Percentiles rank a stretch among this genome's conserved stretches.
These are phyloP conservation scores for Cryptoprocta ferox DNA, from an alignment of 2,797 vertebrate species.

Conservation along the genomic window DNA sequence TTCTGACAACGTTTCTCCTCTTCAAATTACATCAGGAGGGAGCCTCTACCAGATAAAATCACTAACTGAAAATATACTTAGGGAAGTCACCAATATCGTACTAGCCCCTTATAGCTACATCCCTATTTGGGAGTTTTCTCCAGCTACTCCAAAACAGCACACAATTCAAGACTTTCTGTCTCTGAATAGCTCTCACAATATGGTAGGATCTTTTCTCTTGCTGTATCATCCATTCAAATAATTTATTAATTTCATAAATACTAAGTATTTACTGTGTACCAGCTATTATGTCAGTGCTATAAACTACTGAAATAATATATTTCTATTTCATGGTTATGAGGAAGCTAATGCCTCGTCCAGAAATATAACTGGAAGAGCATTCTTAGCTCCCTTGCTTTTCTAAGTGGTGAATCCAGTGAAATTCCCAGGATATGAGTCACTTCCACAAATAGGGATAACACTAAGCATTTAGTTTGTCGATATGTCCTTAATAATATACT, in stretches of 20 bases:
- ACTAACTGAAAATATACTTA: conserved; percentile 12
- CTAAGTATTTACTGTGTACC: not conserved
- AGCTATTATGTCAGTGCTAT: not conserved
- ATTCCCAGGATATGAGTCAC: not conserved
- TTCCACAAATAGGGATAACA: not conserved
- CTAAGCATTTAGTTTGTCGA: not conserved
- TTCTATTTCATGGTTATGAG: not conserved
- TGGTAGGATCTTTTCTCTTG: not conserved
- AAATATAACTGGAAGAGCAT: not conserved
- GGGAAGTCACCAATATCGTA: not conserved
- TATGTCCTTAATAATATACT: not conserved
- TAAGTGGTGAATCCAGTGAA: not conserved
- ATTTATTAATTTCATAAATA: not conserved
- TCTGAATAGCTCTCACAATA: not conserved
- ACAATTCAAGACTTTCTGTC: not conserved
- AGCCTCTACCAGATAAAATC: conserved; percentile 40
- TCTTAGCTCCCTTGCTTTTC: not conserved
- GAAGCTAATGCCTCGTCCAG: not conserved
- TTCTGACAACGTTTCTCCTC: conserved; percentile 23
- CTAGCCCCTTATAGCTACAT: conserved; percentile 4
- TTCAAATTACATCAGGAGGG: conserved; percentile 53
- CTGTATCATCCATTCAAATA: not conserved
- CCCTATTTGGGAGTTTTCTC: not conserved
- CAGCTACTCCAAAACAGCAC: not conserved
- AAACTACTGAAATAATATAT: not conserved